phyloP scores from a whole-genome alignment of 53 echinoderm and acorn worm genomes.

The Paracentrotus lividus region DNA sequence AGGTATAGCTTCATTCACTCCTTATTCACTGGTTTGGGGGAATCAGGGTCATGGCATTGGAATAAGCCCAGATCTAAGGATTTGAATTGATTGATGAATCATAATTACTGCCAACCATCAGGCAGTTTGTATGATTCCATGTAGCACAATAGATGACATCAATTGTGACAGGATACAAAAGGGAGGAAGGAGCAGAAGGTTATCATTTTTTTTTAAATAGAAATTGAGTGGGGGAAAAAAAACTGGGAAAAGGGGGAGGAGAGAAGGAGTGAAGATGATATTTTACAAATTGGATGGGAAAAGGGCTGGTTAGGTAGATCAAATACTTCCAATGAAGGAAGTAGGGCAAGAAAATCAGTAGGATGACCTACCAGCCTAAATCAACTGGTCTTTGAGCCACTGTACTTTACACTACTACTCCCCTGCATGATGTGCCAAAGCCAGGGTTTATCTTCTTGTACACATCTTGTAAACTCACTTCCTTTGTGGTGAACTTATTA shows the following conservation, averaged over 20 bases:
- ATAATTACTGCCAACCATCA: conserved; percentile 15
- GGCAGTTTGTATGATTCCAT: not conserved
- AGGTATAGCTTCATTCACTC: conserved; percentile 1
- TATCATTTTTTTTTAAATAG: not conserved
- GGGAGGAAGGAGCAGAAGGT: not conserved
- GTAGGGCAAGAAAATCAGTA: conserved; percentile 3
- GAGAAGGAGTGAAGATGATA: not conserved
- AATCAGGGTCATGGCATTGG: conserved; percentile 29
- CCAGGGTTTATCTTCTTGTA: too few species aligned
- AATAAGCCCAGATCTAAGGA: conserved; percentile 17
- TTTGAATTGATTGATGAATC: conserved; percentile 9
- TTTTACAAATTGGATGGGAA: not conserved
- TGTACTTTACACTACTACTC: too few species aligned
- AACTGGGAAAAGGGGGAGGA: not conserved
- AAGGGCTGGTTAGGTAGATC: not conserved
- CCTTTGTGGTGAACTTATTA: too few species aligned
- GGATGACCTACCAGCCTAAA: not conserved
- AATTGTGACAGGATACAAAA: not conserved
- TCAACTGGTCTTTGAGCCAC: not conserved
- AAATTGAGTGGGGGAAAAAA: not conserved
- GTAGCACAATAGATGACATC: not conserved
- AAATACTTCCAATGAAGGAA: conserved; percentile 18
- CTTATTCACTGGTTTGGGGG: not conserved
- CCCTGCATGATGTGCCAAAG: too few species aligned
- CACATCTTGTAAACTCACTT: too few species aligned